phyloP scores from a whole-genome alignment of 2,113 vertebrate species.

The Aramus guarauna region DNA sequence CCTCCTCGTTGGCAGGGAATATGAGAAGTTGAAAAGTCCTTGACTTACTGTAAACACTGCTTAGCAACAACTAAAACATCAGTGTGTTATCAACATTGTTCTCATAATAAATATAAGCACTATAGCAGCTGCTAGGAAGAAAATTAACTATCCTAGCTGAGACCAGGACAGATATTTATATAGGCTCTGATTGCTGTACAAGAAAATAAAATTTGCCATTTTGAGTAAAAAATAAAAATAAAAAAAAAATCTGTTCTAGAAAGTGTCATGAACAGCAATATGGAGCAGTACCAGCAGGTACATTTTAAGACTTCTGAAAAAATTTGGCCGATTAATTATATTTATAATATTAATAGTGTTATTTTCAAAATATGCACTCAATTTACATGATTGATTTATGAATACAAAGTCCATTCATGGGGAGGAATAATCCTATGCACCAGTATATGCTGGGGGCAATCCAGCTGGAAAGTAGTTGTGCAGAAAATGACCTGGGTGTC shows the following conservation, averaged over 20 bases:
- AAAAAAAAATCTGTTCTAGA: neutral
- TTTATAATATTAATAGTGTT: neutral
- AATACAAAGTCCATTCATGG: neutral
- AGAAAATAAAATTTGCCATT: neutral
- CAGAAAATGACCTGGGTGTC: neutral
- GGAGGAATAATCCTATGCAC: neutral
- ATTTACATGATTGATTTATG: neutral
- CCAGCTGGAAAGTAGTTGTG: neutral
- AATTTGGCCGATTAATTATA: neutral
- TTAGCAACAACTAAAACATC: too few relatives aligned
- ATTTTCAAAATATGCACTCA: neutral
- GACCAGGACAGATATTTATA: neutral
- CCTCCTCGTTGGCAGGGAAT: too few relatives aligned
- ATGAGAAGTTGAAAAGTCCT: too few relatives aligned
- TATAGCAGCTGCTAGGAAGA: too few relatives aligned
- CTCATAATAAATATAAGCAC: too few relatives aligned
- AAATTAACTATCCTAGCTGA: too few relatives aligned
- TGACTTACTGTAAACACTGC: too few relatives aligned
- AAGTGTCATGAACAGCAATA: neutral
- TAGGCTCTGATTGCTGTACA: neutral
- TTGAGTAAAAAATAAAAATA: neutral
- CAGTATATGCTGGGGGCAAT: neutral
- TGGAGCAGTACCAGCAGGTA: neutral
- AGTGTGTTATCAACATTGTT: too few relatives aligned
- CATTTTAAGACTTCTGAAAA: neutral